phyloP scores from a whole-genome alignment of 2,797 vertebrate genomes.

The Apogon hyalosoma region DNA sequence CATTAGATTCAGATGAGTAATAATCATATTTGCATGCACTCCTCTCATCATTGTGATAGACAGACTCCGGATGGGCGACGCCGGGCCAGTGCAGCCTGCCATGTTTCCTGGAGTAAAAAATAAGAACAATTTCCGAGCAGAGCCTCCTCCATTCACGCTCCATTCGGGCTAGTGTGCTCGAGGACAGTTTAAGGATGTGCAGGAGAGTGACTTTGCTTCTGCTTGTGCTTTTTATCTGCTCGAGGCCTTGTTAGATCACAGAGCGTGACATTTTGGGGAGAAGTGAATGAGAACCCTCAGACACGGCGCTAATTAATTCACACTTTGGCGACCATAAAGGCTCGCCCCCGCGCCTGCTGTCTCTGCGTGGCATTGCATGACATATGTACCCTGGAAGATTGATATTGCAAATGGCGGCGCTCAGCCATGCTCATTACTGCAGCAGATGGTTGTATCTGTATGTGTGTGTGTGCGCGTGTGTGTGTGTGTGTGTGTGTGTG shows the following conservation, averaged over 20 bases:
- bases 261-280: conserved; percentile 58
- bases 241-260: conserved; percentile 60
- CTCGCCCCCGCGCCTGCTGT: conserved; percentile 35
- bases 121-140: neutral
- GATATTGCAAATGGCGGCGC: conserved; percentile 57
- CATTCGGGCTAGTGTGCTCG: conserved; percentile 14
- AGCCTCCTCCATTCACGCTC: conserved; percentile 22
- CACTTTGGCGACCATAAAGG: conserved; percentile 65
- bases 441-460: conserved; percentile 60
- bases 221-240: conserved; percentile 53
- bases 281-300: conserved; percentile 60
- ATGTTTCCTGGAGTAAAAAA: conserved; percentile 1
- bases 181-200: conserved; percentile 47
- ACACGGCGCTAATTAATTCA: conserved; percentile 74
- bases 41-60: too few species aligned
- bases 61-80: too few species aligned
- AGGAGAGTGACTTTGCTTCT: conserved; percentile 40
- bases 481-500: conserved; percentile 15
- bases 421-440: conserved; percentile 60
- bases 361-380: conserved; percentile 46
- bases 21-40: too few species aligned
- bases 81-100: too few species aligned
- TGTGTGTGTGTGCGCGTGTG: conserved; percentile 12
- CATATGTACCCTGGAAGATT: conserved; percentile 72
- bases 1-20: too few species aligned